Evolutionary conservation across 2,888 invertebrate species (phyloP), one percentile per base, ranked within the genome.

Genomic region (Protonemura montana): DNA sequence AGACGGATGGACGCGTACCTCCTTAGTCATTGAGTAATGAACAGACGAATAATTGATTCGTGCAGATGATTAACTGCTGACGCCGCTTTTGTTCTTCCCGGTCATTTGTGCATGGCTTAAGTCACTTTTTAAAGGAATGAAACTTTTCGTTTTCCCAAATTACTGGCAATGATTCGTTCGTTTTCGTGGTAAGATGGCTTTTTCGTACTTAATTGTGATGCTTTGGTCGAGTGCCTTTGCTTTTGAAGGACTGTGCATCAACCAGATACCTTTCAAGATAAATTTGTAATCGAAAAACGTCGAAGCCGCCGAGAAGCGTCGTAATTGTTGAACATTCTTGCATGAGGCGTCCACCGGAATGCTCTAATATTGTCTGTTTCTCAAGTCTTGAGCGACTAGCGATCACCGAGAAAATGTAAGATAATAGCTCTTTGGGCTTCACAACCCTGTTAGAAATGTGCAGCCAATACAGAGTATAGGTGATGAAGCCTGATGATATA

Each of bases 121-220:
- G 35, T 3, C 59, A 59, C 59, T 59, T 59, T 59, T 59, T 59
- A 3, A 21, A 59, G 59, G 13, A 59, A 7, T 10, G 21, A 59
- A 59, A 59, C 59, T 59, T 59, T 59, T 59, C 59, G 59, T 59
- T 59, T 59, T 59, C 59, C 59, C 59, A 59, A 59, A 59, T 59
- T 59, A 59, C 3, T 10, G 59, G 13, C 59, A 21, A 59, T 59
- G 59, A 59, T 59, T 59, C 59, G 59, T 59, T 21, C 59, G 59
- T 59, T 59, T 59, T 21, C 59, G 13, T 21, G 2, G 13, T 21
- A 59, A 59, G 59, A 7, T 59, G 6, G 13, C 59, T 13, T 59
- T 59, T 59, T 59, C 59, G 59, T 21, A 16, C 59, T 59, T 59
- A 10, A 59, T 59, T 59, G 59, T 59, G 59, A 3, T 59, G 59